These are phyloP conservation scores for Gryllus bimaculatus DNA, from an alignment of 1,140 invertebrate genomes.

Conservation along the genomic window DNA sequence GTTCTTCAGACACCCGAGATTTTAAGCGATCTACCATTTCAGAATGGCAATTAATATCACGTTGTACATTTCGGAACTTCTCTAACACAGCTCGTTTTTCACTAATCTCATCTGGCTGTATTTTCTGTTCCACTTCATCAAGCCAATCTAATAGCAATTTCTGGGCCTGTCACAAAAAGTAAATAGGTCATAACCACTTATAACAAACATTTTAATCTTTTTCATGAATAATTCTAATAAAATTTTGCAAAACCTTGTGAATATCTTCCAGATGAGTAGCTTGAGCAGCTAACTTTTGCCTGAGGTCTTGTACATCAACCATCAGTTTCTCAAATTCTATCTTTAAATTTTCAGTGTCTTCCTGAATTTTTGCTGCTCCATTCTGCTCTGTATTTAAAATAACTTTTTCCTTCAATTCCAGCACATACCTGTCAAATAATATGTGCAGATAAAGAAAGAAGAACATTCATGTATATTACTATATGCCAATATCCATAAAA, in stretches of 20 bases:
- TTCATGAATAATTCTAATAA: not conserved
- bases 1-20: slow-evolving; percentile 52
- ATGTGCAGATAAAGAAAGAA: too few relatives aligned
- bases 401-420: slow-evolving; percentile 86
- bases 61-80: slow-evolving; percentile 65
- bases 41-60: slow-evolving; percentile 65
- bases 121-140: slow-evolving; percentile 74
- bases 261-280: slow-evolving; percentile 73
- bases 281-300: slow-evolving; percentile 59
- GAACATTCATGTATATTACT: too few relatives aligned
- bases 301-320: slow-evolving; percentile 64
- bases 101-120: slow-evolving; percentile 62
- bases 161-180: slow-evolving; percentile 39
- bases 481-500: too few relatives aligned
- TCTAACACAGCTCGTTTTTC: slow-evolving; percentile 82
- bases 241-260: slow-evolving; percentile 44
- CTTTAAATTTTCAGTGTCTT: slow-evolving; percentile 79
- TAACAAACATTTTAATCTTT: not conserved
- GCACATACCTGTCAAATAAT: slow-evolving; percentile 50
- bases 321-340: slow-evolving; percentile 79
- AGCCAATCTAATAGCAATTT: slow-evolving; percentile 73
- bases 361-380: slow-evolving; percentile 76
- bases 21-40: slow-evolving; percentile 66
- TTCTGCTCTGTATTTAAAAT: slow-evolving; percentile 83
- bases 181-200: not conserved